phyloP scores from a whole-genome alignment of 2,113 vertebrate genomes.

The Siphamia tubifer region DNA sequence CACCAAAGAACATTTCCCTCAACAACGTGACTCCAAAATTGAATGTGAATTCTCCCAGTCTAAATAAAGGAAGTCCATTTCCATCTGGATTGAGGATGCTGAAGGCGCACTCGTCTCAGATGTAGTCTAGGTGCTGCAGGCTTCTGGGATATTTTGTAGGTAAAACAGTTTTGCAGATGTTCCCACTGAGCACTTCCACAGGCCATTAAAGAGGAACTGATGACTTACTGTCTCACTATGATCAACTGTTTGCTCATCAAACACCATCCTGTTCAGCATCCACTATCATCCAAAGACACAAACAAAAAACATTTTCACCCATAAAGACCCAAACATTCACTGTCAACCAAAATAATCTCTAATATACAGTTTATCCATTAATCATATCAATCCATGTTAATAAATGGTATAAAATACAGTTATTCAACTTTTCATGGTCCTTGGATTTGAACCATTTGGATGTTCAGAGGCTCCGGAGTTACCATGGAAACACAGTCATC shows the following conservation, averaged over 20 bases:
- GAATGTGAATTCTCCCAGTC: conserved; percentile 35
- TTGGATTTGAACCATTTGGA: too few relatives aligned
- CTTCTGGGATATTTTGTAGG: conserved; percentile 13
- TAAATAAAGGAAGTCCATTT: conserved; percentile 34
- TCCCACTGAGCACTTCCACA: neutral
- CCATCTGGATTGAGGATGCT: conserved; percentile 32
- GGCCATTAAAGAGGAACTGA: neutral
- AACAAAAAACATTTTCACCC: neutral
- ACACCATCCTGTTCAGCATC: neutral
- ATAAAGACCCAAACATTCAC: too few relatives aligned
- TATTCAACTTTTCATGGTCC: too few relatives aligned
- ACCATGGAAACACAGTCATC: too few relatives aligned
- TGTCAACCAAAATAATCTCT: too few relatives aligned
- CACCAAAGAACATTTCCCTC: neutral
- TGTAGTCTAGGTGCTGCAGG: conserved; percentile 31
- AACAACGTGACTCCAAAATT: conserved; percentile 15
- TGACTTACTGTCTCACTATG: conserved; percentile 2
- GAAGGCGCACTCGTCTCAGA: neutral
- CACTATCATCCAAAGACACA: neutral
- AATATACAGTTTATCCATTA: too few relatives aligned
- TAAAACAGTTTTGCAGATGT: conserved; percentile 21
- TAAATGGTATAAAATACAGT: too few relatives aligned
- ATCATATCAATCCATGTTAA: too few relatives aligned
- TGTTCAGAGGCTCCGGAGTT: too few relatives aligned
- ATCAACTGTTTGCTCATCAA: neutral